These are phyloP conservation scores for Glaucomys volans DNA, from an alignment of 2,113 vertebrate species.

Conservation along the genomic window DNA sequence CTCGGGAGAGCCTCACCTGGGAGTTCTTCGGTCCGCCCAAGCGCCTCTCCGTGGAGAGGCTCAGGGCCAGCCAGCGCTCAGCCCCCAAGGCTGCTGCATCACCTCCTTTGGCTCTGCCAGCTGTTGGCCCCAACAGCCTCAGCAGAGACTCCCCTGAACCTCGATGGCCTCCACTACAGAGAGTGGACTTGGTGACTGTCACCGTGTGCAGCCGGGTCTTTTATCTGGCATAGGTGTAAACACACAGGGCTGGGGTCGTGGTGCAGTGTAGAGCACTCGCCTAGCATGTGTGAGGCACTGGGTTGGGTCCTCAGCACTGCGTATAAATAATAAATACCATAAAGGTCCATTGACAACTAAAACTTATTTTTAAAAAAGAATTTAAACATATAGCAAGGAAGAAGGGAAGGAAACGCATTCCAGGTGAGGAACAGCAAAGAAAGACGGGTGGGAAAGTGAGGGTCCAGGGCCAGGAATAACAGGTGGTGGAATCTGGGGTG, in stretches of 20 bases:
- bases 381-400: not conserved
- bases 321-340: too few relatives aligned
- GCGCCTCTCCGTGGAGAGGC: too few relatives aligned
- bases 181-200: not conserved
- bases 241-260: too few relatives aligned
- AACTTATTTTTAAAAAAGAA: too few relatives aligned
- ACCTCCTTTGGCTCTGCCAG: not conserved
- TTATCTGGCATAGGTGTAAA: not conserved
- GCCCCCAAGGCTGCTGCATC: not conserved
- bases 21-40: not conserved
- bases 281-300: too few relatives aligned
- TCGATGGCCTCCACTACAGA: not conserved
- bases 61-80: rapidly evolving
- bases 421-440: not conserved
- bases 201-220: not conserved
- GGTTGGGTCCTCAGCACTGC: too few relatives aligned
- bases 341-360: too few relatives aligned
- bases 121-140: not conserved
- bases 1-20: not conserved
- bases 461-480: not conserved
- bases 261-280: too few relatives aligned
- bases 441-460: rapidly evolving
- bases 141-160: not conserved
- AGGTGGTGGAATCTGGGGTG: not conserved
- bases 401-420: not conserved